Evolutionary conservation across 2,113 vertebrate genomes (phyloP), one percentile per base, ranked within the genome.

Genomic region (Pelobates fuscus): DNA sequence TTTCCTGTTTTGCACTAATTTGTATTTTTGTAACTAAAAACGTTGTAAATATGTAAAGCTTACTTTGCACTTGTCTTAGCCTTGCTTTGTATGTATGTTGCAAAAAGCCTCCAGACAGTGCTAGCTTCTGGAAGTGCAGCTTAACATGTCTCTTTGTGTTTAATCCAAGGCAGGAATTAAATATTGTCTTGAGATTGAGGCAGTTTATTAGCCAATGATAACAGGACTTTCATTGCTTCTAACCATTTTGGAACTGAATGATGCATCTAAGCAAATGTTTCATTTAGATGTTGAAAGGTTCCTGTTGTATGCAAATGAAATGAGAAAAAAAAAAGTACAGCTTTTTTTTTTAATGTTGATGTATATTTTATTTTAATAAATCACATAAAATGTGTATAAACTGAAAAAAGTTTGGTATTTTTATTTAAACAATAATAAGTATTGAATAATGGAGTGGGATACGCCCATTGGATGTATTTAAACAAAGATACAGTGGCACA

Each of bases 311-410:
- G 83, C 87, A 61, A 49, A 17, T 18, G 44, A 14, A 59, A 11
- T 67, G 65, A 57, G 15, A 82, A 81, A 26, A 78, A 86, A 86
- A 88, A 80, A 83, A 84, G 82, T 91, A 89, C 92, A 89, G 83
- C 80, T 82, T 90, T 92, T n/a, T n/a, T n/a, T 85, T 87, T 84
- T 86, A 88, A 91, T 85, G 86, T 87, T 83, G 83, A 89, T 86
- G 70, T 88, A 88, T 91, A 92, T 92, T 91, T 85, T 91, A 89
- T 89, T 90, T 90, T 77, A 85, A 84, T 88, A 89, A 91, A 86
- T 83, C 77, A 24, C 21, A 80, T 77, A 79, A 82, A 87, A 63
- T 8, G 44, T 89, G 85, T 89, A 86, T 84, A 91, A 81, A 89
- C 78, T 80, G 70, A 84, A 82, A 71, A 84, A 82, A 25, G 10